Conservation (phyloP, 2,888 invertebrate genomes). For the Chironomus tentans region DNA sequence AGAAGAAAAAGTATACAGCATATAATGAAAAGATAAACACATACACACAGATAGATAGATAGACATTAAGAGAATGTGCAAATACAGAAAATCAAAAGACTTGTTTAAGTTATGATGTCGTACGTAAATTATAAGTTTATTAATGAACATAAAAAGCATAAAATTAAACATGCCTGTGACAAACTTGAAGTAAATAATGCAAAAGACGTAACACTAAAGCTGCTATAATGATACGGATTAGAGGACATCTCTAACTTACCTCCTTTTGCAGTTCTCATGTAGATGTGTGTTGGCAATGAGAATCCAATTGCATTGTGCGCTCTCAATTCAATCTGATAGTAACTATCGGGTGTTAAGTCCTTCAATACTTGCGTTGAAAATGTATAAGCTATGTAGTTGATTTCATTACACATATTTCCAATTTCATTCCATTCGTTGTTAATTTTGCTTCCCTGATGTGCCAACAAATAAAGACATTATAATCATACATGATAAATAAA, state of each 20-base stretch:
- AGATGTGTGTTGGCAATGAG: conserved; percentile 66
- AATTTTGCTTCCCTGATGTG: conserved; percentile 52
- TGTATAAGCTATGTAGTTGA: conserved; percentile 52
- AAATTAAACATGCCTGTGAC: too few relatives aligned
- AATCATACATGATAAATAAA: conserved; percentile 4
- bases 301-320: conserved; percentile 81
- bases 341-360: conserved; percentile 64
- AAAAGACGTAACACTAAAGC: background rate
- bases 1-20: background rate
- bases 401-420: conserved; percentile 47
- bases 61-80: too few relatives aligned
- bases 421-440: conserved; percentile 56
- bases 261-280: conserved; percentile 78
- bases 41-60: too few relatives aligned
- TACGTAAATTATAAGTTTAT: too few relatives aligned
- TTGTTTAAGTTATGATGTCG: too few relatives aligned
- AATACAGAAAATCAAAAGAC: too few relatives aligned
- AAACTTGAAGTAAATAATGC: conserved; percentile 42
- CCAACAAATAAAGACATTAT: background rate
- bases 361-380: conserved; percentile 59
- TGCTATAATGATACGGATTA: background rate
- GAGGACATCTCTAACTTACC: background rate
- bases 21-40: conserved; percentile 31
- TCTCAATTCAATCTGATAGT: conserved; percentile 72
- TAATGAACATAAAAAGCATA: too few relatives aligned